Evolutionary conservation across 2,113 vertebrate species (phyloP), one percentile per base, ranked within the genome.

Genomic region (Trinectes maculatus): DNA sequence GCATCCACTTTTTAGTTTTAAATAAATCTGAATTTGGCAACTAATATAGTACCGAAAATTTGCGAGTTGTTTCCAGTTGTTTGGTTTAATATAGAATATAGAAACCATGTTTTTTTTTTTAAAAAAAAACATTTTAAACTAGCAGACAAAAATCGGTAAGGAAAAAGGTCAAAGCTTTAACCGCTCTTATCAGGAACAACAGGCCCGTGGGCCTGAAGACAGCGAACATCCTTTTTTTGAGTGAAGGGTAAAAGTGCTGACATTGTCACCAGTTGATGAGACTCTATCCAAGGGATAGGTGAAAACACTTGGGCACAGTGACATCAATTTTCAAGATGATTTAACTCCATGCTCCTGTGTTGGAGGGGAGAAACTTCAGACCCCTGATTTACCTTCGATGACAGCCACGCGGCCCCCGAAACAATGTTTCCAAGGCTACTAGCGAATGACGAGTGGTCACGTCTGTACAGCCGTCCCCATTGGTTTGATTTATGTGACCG

Each of bases 391-490:
- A 93, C 92, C 91, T 92, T 81, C 44, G 71, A 81, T 92, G 92
- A 93, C 92, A 93, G 89, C 86, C 75, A 70, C 83, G 77, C 90
- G 83, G 90, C 81, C 88, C 85, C 85, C 80, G 90, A 89, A 94
- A 94, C 93, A 93, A 93, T 92, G 92, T 93, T 92, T 93, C 92
- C 93, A 94, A 93, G 93, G 93, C 92, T 92, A 90, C 92, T 85
- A 78, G 91, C 89, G 78, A 92, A 94, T 93, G 93, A 93, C 92
- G 89, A 92, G 92, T 92, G 91, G 91, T 92, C 91, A 91, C 88
- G 91, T 93, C 92, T 91, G 84, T 87, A 85, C 85, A 91, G 83
- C 88, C 81, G 84, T 91, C 89, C 93, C 92, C 91, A 92, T 94
- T 93, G 93, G 87, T 92, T 92, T 94, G 93, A 94, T 94, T 93